Evolutionary conservation across 2,797 vertebrate species (phyloP).

Genomic region (Macroramphosus scolopax): DNA sequence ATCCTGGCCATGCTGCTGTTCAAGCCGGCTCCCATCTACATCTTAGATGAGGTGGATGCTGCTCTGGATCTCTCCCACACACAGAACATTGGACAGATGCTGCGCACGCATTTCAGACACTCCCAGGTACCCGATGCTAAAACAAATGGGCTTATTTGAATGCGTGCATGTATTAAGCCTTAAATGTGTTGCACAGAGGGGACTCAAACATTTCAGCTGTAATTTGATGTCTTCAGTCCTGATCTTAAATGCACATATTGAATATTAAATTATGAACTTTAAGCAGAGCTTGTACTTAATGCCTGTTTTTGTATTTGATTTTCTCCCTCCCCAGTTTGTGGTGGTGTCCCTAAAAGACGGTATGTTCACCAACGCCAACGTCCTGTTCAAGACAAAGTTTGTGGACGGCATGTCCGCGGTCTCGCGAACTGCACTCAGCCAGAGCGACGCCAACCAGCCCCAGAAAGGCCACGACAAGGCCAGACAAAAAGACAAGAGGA

Average conservation of each 20-base stretch:
- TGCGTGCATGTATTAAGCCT: too few relatives aligned
- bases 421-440: conserved; percentile 77
- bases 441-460: conserved; percentile 50
- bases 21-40: conserved; percentile 97
- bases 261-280: too few relatives aligned
- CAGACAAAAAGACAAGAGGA: conserved; percentile 65
- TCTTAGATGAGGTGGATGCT: conserved; percentile 96
- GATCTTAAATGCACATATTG: too few relatives aligned
- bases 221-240: too few relatives aligned
- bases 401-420: conserved; percentile 91
- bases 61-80: conserved; percentile 97
- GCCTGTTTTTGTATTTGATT: background rate
- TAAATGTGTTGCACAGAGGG: too few relatives aligned
- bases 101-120: conserved; percentile 88
- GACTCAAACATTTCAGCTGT: too few relatives aligned
- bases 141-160: too few relatives aligned
- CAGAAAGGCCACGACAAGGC: conserved; percentile 71
- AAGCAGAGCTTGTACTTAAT: background rate
- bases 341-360: conserved; percentile 98
- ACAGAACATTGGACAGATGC: conserved; percentile 98
- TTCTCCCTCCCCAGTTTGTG: conserved; percentile 81
- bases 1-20: conserved; percentile 96
- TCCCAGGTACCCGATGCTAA: conserved; percentile 82
- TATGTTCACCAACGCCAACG: conserved; percentile 97
- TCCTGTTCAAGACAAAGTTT: conserved; percentile 94